These are phyloP conservation scores for Macquaria australasica DNA, from an alignment of 2,113 vertebrate genomes.

Conservation along the genomic window DNA sequence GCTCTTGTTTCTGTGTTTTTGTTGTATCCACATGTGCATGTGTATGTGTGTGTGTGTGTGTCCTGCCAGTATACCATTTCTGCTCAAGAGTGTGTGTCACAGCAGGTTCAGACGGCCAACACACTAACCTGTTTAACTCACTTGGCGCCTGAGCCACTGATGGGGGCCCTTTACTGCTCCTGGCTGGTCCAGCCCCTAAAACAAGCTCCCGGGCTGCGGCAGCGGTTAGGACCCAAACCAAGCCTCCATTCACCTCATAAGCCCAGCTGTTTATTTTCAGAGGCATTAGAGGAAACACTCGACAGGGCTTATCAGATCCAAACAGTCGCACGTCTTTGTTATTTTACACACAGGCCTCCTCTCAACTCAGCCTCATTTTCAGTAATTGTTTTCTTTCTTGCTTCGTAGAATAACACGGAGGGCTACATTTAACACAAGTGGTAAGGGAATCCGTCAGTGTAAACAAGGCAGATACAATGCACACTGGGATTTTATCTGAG, in stretches of 20 bases:
- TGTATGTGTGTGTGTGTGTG: slow-evolving; percentile 4
- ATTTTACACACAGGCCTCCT: slow-evolving; percentile 79
- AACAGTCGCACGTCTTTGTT: slow-evolving; percentile 83
- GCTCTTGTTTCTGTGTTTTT: slow-evolving; percentile 9
- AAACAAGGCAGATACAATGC: slow-evolving; percentile 80
- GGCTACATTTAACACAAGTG: slow-evolving; percentile 78
- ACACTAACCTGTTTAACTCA: slow-evolving; percentile 82
- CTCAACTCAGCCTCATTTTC: slow-evolving; percentile 78
- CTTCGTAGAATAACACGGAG: slow-evolving; percentile 80
- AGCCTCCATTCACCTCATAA: slow-evolving; percentile 81
- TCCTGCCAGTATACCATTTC: slow-evolving; percentile 33
- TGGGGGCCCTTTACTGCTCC: slow-evolving; percentile 70
- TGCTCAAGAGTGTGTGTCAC: slow-evolving; percentile 44
- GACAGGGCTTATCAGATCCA: slow-evolving; percentile 82
- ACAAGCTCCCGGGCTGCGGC: slow-evolving; percentile 72
- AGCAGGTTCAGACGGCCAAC: slow-evolving; percentile 75
- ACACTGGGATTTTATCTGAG: slow-evolving; percentile 80
- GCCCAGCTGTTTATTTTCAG: slow-evolving; percentile 84
- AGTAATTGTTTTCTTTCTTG: slow-evolving; percentile 85
- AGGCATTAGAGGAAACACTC: slow-evolving; percentile 83
- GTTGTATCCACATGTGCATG: not conserved
- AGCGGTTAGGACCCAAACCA: slow-evolving; percentile 78
- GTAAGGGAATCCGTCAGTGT: slow-evolving; percentile 79
- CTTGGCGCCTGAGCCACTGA: slow-evolving; percentile 78
- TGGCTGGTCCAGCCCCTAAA: slow-evolving; percentile 74